Evolutionary conservation across 2,888 invertebrate species (phyloP), one percentile per base, ranked within the genome.

Genomic region (Andrena praecox): DNA sequence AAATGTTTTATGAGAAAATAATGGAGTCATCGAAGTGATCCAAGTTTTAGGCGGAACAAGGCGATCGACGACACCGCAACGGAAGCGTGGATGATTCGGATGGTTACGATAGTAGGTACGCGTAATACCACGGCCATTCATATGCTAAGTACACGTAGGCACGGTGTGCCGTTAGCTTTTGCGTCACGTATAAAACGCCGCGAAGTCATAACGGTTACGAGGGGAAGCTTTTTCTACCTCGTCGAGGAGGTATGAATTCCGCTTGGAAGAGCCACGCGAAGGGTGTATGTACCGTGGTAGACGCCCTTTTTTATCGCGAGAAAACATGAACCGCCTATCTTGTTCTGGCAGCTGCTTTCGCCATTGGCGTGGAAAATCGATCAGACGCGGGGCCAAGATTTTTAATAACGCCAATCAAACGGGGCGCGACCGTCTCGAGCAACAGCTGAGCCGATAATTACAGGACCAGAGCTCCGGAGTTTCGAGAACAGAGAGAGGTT

Each of bases 121-220:
- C 59, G 52, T 48, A 68, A 79, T 64, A 73, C 75, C 63, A 56
- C 56, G 8, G 54, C 68, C 72, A 84, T 83, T 83, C 63, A 82
- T 76, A 84, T 79, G 76, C 83, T 79, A 84, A 84, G 56, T 52
- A 66, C 68, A 69, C 48, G 72, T 42, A 76, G 72, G 4, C 48
- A 27, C 60, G 70, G 50, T 62, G 77, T 84, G 84, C 83, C 84
- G 85, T 84, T 85, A 85, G 84, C 77, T 73, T 75, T 68, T 35
- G 69, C 84, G 73, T 77, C 82, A 56, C 80, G 77, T 77, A 80
- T 69, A 75, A 84, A 80, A 84, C 80, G 84, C 71, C 77, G 80
- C 69, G 73, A 85, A 87, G 88, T 88, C 85, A 86, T 87, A 88
- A 88, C 88, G 84, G 88, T 87, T 79, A 79, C 80, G 33, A 50